Evolutionary conservation across 23 tunicate species (phyloP).

Genomic region (Styela plicata): DNA sequence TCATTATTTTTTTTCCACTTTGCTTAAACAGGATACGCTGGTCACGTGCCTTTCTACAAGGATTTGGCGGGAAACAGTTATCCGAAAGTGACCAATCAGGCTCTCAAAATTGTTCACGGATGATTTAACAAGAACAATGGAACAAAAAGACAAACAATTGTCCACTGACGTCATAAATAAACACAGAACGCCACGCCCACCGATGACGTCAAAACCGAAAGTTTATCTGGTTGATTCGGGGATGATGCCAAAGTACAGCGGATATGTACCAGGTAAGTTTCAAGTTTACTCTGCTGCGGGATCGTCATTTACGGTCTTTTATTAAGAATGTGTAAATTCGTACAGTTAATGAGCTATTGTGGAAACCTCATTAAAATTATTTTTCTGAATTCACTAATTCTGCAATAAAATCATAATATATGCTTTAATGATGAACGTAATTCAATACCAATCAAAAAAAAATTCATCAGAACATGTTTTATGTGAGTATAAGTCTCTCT

Average conservation of each 20-base stretch:
- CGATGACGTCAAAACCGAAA: constrained; percentile 21
- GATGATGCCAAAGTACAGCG: constrained; percentile 76
- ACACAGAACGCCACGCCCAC: background rate
- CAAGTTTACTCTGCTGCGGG: too few species aligned
- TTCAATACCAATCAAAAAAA: too few species aligned
- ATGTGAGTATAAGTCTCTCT: too few species aligned
- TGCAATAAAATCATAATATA: too few species aligned
- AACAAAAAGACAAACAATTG: constrained; percentile 21
- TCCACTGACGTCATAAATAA: constrained; percentile 25
- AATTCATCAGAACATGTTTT: too few species aligned
- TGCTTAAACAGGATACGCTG: constrained; percentile 66
- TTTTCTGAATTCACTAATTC: too few species aligned
- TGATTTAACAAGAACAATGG: constrained; percentile 31
- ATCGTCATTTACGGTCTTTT: too few species aligned
- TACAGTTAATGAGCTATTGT: too few species aligned
- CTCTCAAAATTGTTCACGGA: constrained; percentile 60
- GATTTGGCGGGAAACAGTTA: constrained; percentile 78
- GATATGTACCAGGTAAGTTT: constrained; percentile 84
- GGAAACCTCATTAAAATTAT: too few species aligned
- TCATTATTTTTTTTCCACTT: background rate
- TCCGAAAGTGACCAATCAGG: constrained; percentile 63
- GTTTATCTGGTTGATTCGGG: constrained; percentile 64
- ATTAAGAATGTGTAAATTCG: too few species aligned
- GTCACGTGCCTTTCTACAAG: constrained; percentile 91
- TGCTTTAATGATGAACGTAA: too few species aligned